Evolutionary conservation across 2,113 vertebrate species (phyloP), one percentile per base, ranked within the genome.

Genomic region (Podocnemis expansa): DNA sequence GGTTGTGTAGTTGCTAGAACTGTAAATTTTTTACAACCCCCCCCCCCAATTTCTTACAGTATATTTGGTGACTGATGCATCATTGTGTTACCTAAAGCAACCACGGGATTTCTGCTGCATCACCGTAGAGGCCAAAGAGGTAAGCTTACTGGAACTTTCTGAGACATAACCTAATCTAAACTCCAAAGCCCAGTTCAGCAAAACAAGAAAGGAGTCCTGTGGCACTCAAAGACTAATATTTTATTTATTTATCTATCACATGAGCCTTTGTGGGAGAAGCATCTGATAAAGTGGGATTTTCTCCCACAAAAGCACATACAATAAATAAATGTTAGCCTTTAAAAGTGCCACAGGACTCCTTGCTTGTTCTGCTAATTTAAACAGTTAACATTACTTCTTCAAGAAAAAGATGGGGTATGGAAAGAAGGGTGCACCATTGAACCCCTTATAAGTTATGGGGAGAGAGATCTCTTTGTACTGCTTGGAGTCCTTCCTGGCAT

Each of bases 101-200:
- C 99, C 99, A 0, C 98, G 99, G 87, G 99, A 99, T 96, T 99
- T 99, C 98, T 99, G 99, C 96, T 99, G 99, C 97, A 99, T 99
- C 97, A 99, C 99, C 91, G 98, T 98, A 3, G 99, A 99, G 97
- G 98, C 98, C 89, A 98, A 98, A 98, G 98, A 99, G 99, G 99
- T 99, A 96, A 98, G 45, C 55, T 76, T 73, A 78, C 84, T 29
- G 78, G 29, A 24, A 0, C 80, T 92, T 41, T 67, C 49, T 49
- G 10, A 58, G 75, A 82, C 52, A 49, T 0, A 56, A 75, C 54
- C n/a, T 4, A 85, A n/a, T 2, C 34, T 70, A 47, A 47, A 47
- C 47, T 8, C n/a, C n/a, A n/a, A n/a, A n/a, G n/a, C n/a, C n/a
- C n/a, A n/a, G n/a, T n/a, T n/a, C n/a, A n/a, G n/a, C n/a, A n/a